Evolutionary conservation across 1,140 invertebrate genomes (phyloP).

Genomic region (Dreissena rostriformis): DNA sequence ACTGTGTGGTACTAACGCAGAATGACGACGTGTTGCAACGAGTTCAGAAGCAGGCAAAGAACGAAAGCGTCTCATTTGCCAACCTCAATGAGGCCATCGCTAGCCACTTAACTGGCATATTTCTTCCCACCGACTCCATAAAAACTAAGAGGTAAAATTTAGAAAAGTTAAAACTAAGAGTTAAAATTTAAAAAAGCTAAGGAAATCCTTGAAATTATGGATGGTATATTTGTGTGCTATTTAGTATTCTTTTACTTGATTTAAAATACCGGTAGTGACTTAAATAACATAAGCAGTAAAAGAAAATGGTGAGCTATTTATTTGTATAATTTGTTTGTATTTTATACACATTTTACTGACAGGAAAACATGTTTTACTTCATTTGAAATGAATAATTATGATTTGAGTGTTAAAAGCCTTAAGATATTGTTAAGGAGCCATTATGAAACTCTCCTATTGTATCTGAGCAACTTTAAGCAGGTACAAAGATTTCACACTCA

Average conservation of each 20-base stretch:
- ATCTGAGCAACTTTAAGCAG: not conserved
- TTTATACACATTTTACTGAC: too few species aligned
- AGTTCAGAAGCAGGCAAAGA: slow-evolving; percentile 62
- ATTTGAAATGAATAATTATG: too few species aligned
- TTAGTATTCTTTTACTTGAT: not conserved
- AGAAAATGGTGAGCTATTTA: too few species aligned
- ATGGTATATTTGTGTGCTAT: not conserved
- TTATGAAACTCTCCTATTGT: not conserved
- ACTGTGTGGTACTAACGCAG: slow-evolving; percentile 71
- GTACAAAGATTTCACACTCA: too few species aligned
- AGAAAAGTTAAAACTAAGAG: slow-evolving; percentile 53
- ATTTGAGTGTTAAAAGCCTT: too few species aligned
- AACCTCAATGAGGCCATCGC: slow-evolving; percentile 75
- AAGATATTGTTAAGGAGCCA: not conserved
- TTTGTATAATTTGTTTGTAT: too few species aligned
- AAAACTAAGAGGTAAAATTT: slow-evolving; percentile 63
- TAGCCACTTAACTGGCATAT: slow-evolving; percentile 69
- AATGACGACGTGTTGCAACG: slow-evolving; percentile 71
- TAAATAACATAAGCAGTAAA: too few species aligned
- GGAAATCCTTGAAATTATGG: not conserved
- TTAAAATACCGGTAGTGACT: too few species aligned
- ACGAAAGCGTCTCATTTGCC: slow-evolving; percentile 68
- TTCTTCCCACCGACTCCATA: slow-evolving; percentile 75
- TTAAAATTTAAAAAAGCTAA: slow-evolving; percentile 29
- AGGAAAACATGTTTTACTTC: too few species aligned